Conservation (phyloP, 2,797 vertebrate species). For the Limosa lapponica region DNA sequence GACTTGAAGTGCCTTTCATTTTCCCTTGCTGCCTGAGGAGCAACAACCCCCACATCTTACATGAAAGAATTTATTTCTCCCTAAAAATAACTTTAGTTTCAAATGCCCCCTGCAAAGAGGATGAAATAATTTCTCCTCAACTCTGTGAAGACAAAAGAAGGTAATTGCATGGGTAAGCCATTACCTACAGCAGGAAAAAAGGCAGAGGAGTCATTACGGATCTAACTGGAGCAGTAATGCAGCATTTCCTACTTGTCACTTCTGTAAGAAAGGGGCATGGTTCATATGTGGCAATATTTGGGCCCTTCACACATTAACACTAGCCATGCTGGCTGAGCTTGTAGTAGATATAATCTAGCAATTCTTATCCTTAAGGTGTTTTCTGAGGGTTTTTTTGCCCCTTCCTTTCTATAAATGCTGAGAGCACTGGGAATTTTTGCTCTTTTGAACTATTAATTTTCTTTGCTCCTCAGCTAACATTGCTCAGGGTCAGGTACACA, state of each 20-base stretch:
- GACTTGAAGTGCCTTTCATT: constrained; percentile 78
- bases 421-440: neutral
- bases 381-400: neutral
- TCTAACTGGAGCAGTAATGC: neutral
- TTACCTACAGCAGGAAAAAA: constrained; percentile 63
- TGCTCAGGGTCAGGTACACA: neutral
- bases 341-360: neutral
- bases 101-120: constrained; percentile 74
- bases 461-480: constrained; percentile 20
- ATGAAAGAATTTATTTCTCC: constrained; percentile 72
- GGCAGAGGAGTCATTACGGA: constrained; percentile 11
- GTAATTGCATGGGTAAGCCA: constrained; percentile 75
- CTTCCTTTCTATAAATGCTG: constrained; percentile 4
- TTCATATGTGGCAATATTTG: neutral
- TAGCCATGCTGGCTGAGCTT: neutral
- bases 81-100: constrained; percentile 79
- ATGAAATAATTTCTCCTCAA: constrained; percentile 77
- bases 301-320: neutral
- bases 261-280: constrained; percentile 1
- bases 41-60: constrained; percentile 69
- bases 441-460: constrained; percentile 56
- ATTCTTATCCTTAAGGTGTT: neutral
- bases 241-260: constrained; percentile 41
- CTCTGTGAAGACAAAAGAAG: constrained; percentile 77
- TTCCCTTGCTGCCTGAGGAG: constrained; percentile 74